A percentile compares a stretch with the other conserved stretches of the same genome.
phyloP scores from a whole-genome alignment of 2,797 vertebrate genomes.

The Distichodus sexfasciatus region DNA sequence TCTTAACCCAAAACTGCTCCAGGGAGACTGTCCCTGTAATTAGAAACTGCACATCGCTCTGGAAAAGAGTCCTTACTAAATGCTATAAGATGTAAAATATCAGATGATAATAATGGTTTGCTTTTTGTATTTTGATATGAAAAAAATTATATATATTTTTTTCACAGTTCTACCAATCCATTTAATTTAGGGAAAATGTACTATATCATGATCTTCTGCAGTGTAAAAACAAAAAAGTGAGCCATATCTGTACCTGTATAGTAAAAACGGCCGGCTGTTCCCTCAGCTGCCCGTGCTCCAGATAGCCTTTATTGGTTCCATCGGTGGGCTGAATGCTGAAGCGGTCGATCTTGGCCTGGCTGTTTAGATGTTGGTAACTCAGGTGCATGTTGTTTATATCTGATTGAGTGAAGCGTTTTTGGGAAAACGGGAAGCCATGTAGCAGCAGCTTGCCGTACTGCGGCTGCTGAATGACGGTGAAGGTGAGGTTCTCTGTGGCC shows the following conservation, averaged over 20 bases:
- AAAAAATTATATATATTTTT: no score
- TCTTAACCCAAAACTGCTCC: no score
- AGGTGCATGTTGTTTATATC: conserved; percentile 68
- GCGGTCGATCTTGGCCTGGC: conserved; percentile 53
- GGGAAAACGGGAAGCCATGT: conserved; percentile 47
- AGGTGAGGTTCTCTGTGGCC: conserved; percentile 59
- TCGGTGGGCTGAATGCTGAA: conserved; percentile 73
- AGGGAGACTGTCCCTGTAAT: no score
- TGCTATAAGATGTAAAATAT: no score
- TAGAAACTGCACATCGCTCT: no score
- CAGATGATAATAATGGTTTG: no score
- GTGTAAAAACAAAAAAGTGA: no score
- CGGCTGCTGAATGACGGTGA: conserved; percentile 59
- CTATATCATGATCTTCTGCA: no score
- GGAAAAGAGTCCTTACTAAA: no score
- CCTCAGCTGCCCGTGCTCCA: conserved; percentile 70
- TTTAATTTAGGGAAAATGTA: no score
- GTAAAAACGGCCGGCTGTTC: conserved; percentile 63
- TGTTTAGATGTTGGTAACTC: conserved; percentile 61
- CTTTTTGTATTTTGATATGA: no score
- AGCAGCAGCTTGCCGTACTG: conserved; percentile 63
- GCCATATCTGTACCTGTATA: conserved; percentile 61
- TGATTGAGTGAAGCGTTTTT: conserved; percentile 63
- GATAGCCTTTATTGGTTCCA: conserved; percentile 64
- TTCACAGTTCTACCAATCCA: no score